Percentiles rank a stretch among this genome's conserved stretches.
These are phyloP conservation scores for Prunella strophiata DNA, from an alignment of 2,797 vertebrate genomes.

Conservation along the genomic window DNA sequence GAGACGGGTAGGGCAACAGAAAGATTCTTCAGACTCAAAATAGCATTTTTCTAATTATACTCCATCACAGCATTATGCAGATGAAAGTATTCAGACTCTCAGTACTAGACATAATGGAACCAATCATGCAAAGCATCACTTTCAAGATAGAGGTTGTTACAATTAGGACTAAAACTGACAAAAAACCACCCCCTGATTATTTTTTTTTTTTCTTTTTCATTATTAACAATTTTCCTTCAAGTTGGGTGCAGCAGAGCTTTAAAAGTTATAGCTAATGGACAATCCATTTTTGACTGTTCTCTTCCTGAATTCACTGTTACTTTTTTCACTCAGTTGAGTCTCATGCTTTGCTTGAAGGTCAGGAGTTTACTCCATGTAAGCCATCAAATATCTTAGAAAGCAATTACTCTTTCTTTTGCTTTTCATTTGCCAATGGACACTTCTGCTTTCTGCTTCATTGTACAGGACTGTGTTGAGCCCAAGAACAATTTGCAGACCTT, in stretches of 20 bases:
- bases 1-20: background rate
- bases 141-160: conserved; percentile 28
- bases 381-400: background rate
- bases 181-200: background rate
- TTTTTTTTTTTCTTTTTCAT: background rate
- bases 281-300: background rate
- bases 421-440: background rate
- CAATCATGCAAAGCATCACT: conserved; percentile 39
- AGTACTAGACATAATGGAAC: conserved; percentile 37
- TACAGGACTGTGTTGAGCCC: background rate
- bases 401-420: background rate
- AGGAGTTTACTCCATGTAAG: background rate
- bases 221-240: background rate
- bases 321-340: background rate
- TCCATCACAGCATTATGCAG: conserved; percentile 30
- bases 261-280: background rate
- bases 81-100: conserved; percentile 37
- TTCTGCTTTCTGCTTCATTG: background rate
- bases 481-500: background rate
- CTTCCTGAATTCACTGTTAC: background rate
- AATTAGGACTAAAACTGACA: background rate
- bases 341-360: background rate
- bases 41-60: conserved; percentile 43
- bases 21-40: conserved; percentile 33
- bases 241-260: background rate